Evolutionary conservation across 2,113 vertebrate genomes (phyloP), one percentile per base, ranked within the genome.

Genomic region (Corapipo altera): DNA sequence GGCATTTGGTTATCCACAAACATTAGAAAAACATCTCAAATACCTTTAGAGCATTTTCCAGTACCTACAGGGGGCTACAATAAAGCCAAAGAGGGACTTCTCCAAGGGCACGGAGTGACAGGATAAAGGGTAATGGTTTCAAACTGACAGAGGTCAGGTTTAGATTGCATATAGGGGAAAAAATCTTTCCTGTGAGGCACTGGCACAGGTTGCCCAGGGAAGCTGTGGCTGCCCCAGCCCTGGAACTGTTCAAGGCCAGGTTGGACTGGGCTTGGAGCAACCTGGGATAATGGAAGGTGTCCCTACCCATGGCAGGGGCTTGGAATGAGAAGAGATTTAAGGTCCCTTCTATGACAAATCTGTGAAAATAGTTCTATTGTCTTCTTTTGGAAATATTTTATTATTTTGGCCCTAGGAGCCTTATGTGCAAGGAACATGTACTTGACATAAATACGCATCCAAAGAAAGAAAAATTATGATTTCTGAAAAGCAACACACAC

Each of bases 211-310:
- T 52, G 19, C 12, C 39, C 61, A 59, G 11, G 24, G 51, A 27
- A 88, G 12, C 51, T 80, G 58, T 0, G 32, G 58, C 30, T 88
- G 67, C 1, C 12, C 30, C 51, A 61, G n/a, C 21, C 30, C 35
- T 70, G 26, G 30, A 2, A 76, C 16, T 32, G 64, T 13, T 5
- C 71, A 35, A 76, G 26, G n/a, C 9, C 26, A 55, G 30, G 17
- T 0, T 70, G 71, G 48, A 70, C 4, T 2, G 20, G 20, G 24
- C 23, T 75, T 54, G 30, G 39, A 75, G 16, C 13, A 69, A 1
- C 16, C n/a, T 54, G 62, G 6, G 3, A 0, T 1, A 23, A 6
- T 41, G 26, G 17, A 41, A 55, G 39, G 2, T 15, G 39, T 54
- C 20, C 39, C 61, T 52, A 39, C 12, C 9, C 22, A 21, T 8